Percentiles rank a stretch among this genome's conserved stretches.
Conservation (phyloP, 2,113 vertebrate genomes). For the Ceyx margarethae region DNA sequence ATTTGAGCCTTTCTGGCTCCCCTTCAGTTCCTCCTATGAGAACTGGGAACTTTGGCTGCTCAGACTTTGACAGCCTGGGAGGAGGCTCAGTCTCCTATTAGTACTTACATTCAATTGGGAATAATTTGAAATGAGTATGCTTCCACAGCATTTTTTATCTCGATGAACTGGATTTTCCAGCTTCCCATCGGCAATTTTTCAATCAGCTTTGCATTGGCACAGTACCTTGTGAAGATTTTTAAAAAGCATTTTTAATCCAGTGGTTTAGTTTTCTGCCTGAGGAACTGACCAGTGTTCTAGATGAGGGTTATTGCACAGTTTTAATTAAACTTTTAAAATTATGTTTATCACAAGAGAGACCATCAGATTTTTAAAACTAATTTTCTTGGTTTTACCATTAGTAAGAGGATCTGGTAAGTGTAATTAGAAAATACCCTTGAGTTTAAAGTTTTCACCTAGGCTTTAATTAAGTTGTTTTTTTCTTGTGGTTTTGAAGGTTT, state of each 20-base stretch:
- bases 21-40: neutral
- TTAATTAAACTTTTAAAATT: neutral
- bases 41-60: neutral
- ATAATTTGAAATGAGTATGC: constrained; percentile 3
- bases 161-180: constrained; percentile 10
- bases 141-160: constrained; percentile 10
- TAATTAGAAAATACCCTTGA: neutral
- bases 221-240: neutral
- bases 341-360: neutral
- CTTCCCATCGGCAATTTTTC: constrained; percentile 1
- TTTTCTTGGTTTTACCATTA: neutral
- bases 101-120: neutral
- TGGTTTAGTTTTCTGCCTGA: neutral
- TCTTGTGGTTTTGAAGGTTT: neutral
- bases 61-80: neutral
- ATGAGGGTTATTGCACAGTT: neutral
- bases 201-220: neutral
- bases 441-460: neutral
- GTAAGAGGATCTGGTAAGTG: neutral
- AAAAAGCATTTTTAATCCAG: neutral
- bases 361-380: neutral
- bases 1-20: neutral
- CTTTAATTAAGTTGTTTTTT: neutral
- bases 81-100: neutral
- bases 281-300: neutral